Base-by-base conservation (phyloP, 2,888 invertebrate genomes). In the Synergus umbraculus region DNA sequence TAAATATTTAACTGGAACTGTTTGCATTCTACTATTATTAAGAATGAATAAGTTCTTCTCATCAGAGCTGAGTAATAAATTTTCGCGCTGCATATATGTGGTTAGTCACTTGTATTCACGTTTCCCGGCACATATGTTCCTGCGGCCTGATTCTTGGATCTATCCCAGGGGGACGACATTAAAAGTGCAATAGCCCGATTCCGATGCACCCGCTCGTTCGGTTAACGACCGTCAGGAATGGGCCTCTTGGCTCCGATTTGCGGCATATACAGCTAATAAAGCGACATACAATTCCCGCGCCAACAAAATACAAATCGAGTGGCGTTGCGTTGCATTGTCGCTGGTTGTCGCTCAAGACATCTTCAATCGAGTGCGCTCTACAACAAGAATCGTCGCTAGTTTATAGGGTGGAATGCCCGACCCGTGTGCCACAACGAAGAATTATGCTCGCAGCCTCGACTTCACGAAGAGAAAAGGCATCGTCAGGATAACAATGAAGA, bases 101-200 rank as follows among this genome's bases (percentile, higher is more conserved):
- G 18, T 66, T 66, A 66, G 66, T 41, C 66, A 43, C 44, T 73
- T 49, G 54, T 49, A 37, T 73, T 73, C 73, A 54, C 49, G 49
- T 46, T 78, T 60, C 64, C 29, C 69, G 44, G 58, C 44, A 64
- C 78, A 78, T 78, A 79, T 79, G 79, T 58, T 64, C 44, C 73
- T 73, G 78, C 66, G 79, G 76, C 66, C 76, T 79, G 63, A 44
- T 79, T 76, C 87, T 90, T 90, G 90, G 89, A 90, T 82, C 80
- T 85, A 78, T 85, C 86, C 88, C 90, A 90, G 88, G 76, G 83
- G 76, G 81, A 79, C 81, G 84, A 86, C 88, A 87, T 90, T 88
- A 89, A 90, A 86, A 88, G 88, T 88, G 87, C 88, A 89, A 90
- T 89, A 90, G 87, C 87, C 88, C 84, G 85, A 84, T 86, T 84